These are phyloP conservation scores for Aphrocallistes beatrix DNA, from an alignment of 37 sponge, comb jelly and placozoan species.

Conservation along the genomic window DNA sequence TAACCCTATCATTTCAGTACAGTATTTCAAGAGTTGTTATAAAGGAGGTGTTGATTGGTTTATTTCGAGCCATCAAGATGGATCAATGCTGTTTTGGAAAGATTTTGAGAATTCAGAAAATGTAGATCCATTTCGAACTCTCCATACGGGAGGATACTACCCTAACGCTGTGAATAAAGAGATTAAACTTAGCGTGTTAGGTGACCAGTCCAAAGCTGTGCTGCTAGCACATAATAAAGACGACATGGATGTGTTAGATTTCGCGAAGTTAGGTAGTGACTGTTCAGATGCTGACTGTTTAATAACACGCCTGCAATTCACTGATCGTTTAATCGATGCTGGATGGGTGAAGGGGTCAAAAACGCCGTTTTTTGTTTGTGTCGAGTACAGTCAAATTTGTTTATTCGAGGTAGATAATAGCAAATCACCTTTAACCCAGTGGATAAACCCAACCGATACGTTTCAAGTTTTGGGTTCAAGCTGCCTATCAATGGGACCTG, in stretches of 20 bases:
- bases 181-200: neutral
- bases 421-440: neutral
- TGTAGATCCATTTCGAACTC: neutral
- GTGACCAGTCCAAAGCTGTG: neutral
- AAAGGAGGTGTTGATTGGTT: neutral
- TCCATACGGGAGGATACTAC: neutral
- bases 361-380: neutral
- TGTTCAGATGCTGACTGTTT: neutral
- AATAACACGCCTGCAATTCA: neutral
- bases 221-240: neutral
- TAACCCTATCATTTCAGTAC: neutral
- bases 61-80: neutral
- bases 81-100: neutral
- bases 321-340: neutral
- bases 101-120: neutral
- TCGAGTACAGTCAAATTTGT: neutral
- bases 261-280: neutral
- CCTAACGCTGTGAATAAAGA: neutral
- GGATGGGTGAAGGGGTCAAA: neutral
- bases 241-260: conserved; percentile 9
- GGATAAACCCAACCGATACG: neutral
- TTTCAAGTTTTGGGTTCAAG: neutral
- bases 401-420: conserved; percentile 7
- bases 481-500: conserved; percentile 11
- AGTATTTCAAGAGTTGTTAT: neutral